These are phyloP conservation scores for Bombus polaris DNA, from an alignment of 1,140 invertebrate species.

Conservation along the genomic window DNA sequence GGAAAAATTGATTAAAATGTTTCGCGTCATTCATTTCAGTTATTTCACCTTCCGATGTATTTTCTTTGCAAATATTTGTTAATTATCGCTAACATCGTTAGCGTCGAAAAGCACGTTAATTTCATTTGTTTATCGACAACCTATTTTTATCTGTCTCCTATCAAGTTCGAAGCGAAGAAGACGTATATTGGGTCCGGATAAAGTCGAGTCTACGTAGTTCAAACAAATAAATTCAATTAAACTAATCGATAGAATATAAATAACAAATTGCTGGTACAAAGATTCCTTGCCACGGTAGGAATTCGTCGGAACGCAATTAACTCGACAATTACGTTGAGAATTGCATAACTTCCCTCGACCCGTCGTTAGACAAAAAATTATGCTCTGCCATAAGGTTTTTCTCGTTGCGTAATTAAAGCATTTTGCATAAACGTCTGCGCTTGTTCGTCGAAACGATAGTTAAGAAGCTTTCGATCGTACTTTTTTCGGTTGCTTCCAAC, in stretches of 20 bases:
- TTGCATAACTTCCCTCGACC: not conserved
- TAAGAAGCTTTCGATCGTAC: too few relatives aligned
- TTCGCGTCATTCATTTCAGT: too few relatives aligned
- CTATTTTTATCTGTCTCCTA: not conserved
- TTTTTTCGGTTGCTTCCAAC: too few relatives aligned
- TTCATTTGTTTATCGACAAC: too few relatives aligned
- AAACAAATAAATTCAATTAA: not conserved
- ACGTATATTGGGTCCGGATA: not conserved
- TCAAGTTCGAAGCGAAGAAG: not conserved
- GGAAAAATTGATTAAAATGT: not conserved
- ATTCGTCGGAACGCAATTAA: not conserved
- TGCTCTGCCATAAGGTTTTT: not conserved
- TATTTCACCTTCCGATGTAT: not conserved
- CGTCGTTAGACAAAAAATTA: not conserved
- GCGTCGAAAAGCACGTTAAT: too few relatives aligned
- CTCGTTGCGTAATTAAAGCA: not conserved
- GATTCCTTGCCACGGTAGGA: too few relatives aligned
- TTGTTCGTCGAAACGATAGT: too few relatives aligned
- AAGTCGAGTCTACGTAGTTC: not conserved
- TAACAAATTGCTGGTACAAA: not conserved
- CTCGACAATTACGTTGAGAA: not conserved
- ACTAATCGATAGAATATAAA: not conserved
- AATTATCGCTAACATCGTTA: too few relatives aligned
- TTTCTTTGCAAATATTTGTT: not conserved
- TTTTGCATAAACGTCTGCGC: not conserved